phyloP scores from a whole-genome alignment of 2,113 vertebrate species.

The Octodon degus region DNA sequence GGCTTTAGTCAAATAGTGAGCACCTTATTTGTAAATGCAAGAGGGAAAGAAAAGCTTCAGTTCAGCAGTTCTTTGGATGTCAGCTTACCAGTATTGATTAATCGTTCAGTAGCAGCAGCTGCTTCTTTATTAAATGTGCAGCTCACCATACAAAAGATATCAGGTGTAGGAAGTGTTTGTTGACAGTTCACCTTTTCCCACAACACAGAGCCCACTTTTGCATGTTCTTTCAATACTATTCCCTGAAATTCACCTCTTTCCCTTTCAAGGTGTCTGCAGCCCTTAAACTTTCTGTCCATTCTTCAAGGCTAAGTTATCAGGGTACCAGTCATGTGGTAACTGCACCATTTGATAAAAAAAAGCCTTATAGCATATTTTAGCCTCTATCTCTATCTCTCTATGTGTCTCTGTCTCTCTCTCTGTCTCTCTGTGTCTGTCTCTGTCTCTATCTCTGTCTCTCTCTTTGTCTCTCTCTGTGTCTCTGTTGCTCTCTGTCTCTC shows the following conservation, averaged over 20 bases:
- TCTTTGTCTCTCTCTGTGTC: neutral
- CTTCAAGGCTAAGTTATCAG: neutral
- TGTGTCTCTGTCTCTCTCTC: neutral
- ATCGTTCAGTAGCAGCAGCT: conserved; percentile 86
- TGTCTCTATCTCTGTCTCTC: neutral
- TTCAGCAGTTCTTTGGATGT: conserved; percentile 87
- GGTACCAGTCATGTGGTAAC: neutral
- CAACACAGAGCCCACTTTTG: conserved; percentile 55
- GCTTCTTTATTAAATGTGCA: conserved; percentile 87
- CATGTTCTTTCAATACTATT: conserved; percentile 38
- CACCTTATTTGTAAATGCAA: conserved; percentile 88
- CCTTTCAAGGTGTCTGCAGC: neutral
- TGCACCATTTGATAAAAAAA: neutral
- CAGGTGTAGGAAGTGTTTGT: conserved; percentile 85
- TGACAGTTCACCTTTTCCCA: conserved; percentile 83
- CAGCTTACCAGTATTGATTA: conserved; percentile 88
- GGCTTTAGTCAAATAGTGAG: conserved; percentile 87
- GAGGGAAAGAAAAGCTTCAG: conserved; percentile 84
- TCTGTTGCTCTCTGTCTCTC: neutral
- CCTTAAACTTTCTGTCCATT: neutral
- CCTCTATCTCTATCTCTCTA: neutral
- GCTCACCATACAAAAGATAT: conserved; percentile 82
- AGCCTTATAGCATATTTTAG: neutral
- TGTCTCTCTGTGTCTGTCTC: neutral
- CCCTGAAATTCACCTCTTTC: conserved; percentile 1